Base-by-base conservation (phyloP, 2,888 invertebrate species). In the Callyntrura sp. region DNA sequence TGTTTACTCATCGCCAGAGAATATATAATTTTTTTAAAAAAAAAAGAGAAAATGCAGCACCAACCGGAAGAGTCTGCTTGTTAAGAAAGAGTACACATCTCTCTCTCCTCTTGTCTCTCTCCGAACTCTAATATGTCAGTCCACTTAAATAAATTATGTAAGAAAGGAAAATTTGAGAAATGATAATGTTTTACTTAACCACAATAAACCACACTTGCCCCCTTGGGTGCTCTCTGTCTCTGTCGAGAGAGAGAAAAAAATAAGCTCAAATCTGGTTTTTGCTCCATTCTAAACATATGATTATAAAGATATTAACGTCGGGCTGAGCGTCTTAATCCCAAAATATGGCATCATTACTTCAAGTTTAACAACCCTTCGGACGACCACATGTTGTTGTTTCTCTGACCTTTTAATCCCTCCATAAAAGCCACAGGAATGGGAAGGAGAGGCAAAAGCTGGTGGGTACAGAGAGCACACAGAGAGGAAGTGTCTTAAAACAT, bases 171-270 rank as follows among this genome's bases (percentile, higher is more conserved):
- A n/a, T n/a, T n/a, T n/a, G 60, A 70, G n/a, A 43, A 17, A 43
- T 70, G n/a, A 70, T 70, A 20, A 70, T 43, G n/a, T 70, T 70
- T 70, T 35, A 43, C 70, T 43, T 70, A 70, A 70, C 70, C 70
- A 70, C 35, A 70, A 12, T 35, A 70, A 70, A 65, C 28, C 65
- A n/a, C 65, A 28, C n/a, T 65, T 65, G 23, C 65, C 65, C 28
- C 28, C 25, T 28, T n/a, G 14, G 65, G 3, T 65, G 0, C 65
- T 11, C 28, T 28, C 65, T 65, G n/a, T n/a, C n/a, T n/a, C n/a
- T n/a, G n/a, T n/a, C 28, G 9, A 65, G 65, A 4, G n/a, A n/a
- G n/a, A n/a, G n/a, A n/a, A n/a, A n/a, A 5, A 62, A 23, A 62
- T 62, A 23, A 8, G 14, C 70, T 11, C 43, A 35, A 65, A 65